Evolutionary conservation across 1,140 invertebrate genomes (phyloP).

Genomic region (Hylyphantes graminicola): DNA sequence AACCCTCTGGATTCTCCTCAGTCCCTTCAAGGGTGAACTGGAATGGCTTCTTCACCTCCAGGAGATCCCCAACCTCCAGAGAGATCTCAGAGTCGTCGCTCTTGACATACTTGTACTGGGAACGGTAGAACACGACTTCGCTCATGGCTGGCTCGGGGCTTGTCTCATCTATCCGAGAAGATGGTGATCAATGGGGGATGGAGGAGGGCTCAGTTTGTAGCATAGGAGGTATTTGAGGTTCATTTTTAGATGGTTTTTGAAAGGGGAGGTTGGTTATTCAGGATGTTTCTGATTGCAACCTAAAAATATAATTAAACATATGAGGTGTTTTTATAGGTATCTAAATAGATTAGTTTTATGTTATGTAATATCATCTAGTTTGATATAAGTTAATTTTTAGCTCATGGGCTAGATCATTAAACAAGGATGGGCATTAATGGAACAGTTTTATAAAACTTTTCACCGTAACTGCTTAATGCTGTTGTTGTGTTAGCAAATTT

Average conservation of each 20-base stretch:
- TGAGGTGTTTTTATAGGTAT: too few species aligned
- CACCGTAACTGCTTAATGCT: too few species aligned
- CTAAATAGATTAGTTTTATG: too few species aligned
- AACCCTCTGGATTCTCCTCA: slow-evolving; percentile 62
- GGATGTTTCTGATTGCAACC: not conserved
- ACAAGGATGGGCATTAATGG: too few species aligned
- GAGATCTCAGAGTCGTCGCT: slow-evolving; percentile 56
- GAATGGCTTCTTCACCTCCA: slow-evolving; percentile 63
- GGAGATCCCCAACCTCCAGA: slow-evolving; percentile 58
- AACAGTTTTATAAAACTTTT: too few species aligned
- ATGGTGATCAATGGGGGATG: not conserved
- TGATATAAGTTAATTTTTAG: too few species aligned
- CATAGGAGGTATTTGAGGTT: slow-evolving; percentile 21
- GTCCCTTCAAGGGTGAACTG: slow-evolving; percentile 62
- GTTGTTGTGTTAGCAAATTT: too few species aligned
- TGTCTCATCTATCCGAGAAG: too few species aligned
- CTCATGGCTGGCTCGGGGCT: slow-evolving; percentile 38
- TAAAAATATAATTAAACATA: too few species aligned
- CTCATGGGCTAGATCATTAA: too few species aligned
- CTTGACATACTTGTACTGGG: slow-evolving; percentile 57
- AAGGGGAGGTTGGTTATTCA: not conserved
- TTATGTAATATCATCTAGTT: too few species aligned
- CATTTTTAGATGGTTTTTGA: not conserved
- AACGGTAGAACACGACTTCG: slow-evolving; percentile 60
- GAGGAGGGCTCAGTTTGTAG: slow-evolving; percentile 38